These are phyloP conservation scores for Hycleus cichorii DNA, from an alignment of 1,140 invertebrate genomes.

Conservation along the genomic window DNA sequence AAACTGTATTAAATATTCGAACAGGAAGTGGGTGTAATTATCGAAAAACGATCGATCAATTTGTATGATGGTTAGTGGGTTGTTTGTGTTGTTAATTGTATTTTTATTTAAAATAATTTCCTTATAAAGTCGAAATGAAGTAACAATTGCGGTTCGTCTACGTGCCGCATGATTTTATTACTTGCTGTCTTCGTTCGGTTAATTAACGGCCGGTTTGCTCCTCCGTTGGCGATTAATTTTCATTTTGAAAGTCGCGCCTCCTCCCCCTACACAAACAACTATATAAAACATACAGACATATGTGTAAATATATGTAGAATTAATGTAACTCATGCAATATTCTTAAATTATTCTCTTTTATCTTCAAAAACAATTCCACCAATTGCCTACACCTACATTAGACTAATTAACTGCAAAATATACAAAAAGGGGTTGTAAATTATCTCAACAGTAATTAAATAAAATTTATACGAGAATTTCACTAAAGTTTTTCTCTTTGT, in stretches of 20 bases:
- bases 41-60: conserved; percentile 1
- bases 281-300: too few species aligned
- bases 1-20: too few species aligned
- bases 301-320: conserved; percentile 4
- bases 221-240: conserved; percentile 20
- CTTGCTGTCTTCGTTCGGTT: conserved; percentile 19
- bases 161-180: conserved; percentile 19
- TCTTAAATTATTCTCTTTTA: conserved; percentile 21
- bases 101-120: conserved; percentile 10
- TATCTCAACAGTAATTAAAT: conserved; percentile 15
- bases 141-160: conserved; percentile 17
- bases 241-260: conserved; percentile 19
- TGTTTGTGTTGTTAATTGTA: neutral
- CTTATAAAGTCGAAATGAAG: conserved; percentile 17
- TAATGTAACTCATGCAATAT: conserved; percentile 17
- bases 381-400: conserved; percentile 13
- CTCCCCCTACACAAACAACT: too few species aligned
- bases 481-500: too few species aligned
- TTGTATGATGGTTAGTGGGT: conserved; percentile 8
- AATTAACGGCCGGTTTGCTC: conserved; percentile 20
- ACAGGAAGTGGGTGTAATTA: too few species aligned
- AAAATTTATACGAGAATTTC: conserved; percentile 4
- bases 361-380: conserved; percentile 15
- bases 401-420: conserved; percentile 18
- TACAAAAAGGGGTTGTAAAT: conserved; percentile 8